Evolutionary conservation across 2,113 vertebrate species (phyloP), one percentile per base, ranked within the genome.

Genomic region (Columba livia): DNA sequence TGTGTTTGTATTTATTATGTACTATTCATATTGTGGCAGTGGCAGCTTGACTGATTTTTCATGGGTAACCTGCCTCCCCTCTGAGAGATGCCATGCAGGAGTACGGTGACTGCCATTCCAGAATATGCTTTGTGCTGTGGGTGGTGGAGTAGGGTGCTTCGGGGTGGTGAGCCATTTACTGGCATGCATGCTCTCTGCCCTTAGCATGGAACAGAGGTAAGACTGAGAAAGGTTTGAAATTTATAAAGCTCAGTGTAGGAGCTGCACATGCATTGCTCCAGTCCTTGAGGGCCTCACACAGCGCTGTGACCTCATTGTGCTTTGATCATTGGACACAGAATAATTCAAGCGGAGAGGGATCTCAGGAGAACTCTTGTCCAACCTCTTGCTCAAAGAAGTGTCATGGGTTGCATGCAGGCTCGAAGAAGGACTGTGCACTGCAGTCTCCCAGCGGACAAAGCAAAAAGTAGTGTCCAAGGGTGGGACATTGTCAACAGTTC

Each of bases 111-210:
- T 66, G 20, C 15, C 31, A 12, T 36, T 28, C 14, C 26, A 61
- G 32, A 2, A 18, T 10, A 3, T 14, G 19, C 57, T 18, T 66
- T 75, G 51, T 56, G 15, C 40, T 28, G 7, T 11, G 3, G 7
- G 15, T 60, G 28, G 12, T 36, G 1, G 16, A 44, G 42, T 44
- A 16, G 42, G 42, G 42, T 44, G 42, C 42, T 44, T 44, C 15
- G 17, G 16, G 16, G 16, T 44, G 15, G 42, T 42, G 28, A 40
- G 38, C 6, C 10, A 15, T 17, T 23, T 47, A 11, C 14, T 28
- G 34, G 6, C 4, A 2, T 18, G 15, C 24, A 40, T 1, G 0
- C 15, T 34, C 10, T 13, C 57, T 75, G 36, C 24, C 60, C 31
- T 24, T 4, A 38, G 31, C 38, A 24, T 3, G 17, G 23, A 7